These are phyloP conservation scores for Latrodectus elegans DNA, from an alignment of 2,888 invertebrate species.

Conservation along the genomic window DNA sequence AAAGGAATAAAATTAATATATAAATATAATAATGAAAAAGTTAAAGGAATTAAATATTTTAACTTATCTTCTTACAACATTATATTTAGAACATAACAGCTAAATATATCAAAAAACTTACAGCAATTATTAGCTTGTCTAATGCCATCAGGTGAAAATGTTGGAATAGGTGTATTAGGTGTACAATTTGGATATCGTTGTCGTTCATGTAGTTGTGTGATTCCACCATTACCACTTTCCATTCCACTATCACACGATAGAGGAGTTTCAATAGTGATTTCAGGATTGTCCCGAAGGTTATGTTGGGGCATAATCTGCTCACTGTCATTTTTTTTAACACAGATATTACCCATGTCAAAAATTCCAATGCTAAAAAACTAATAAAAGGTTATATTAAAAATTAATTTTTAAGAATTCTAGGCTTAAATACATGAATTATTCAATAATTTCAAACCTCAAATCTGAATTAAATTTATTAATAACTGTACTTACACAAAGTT, in stretches of 20 bases:
- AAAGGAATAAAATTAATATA: too few relatives aligned
- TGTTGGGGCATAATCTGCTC: conserved; percentile 43
- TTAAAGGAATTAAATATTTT: too few relatives aligned
- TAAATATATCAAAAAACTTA: conserved; percentile 9
- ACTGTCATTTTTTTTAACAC: conserved; percentile 59
- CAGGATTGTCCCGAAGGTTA: conserved; percentile 50
- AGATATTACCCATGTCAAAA: conserved; percentile 57
- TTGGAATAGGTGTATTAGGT: conserved; percentile 33
- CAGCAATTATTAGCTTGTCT: conserved; percentile 47
- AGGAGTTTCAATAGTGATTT: conserved; percentile 40
- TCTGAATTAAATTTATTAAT: background rate
- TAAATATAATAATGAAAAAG: too few relatives aligned
- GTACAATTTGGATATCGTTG: conserved; percentile 48
- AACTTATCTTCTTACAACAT: too few relatives aligned
- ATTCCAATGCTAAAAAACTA: conserved; percentile 23
- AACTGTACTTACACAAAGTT: conserved; percentile 29
- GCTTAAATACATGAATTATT: background rate
- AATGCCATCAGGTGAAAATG: conserved; percentile 48
- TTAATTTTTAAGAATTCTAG: background rate
- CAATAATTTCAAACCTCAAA: background rate
- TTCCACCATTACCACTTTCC: conserved; percentile 60
- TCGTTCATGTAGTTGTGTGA: conserved; percentile 50
- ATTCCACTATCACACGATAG: conserved; percentile 45
- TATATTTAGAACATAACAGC: too few relatives aligned
- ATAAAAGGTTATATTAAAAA: background rate